phyloP scores from a whole-genome alignment of 2,797 vertebrate species.

The Acipenser ruthenus region DNA sequence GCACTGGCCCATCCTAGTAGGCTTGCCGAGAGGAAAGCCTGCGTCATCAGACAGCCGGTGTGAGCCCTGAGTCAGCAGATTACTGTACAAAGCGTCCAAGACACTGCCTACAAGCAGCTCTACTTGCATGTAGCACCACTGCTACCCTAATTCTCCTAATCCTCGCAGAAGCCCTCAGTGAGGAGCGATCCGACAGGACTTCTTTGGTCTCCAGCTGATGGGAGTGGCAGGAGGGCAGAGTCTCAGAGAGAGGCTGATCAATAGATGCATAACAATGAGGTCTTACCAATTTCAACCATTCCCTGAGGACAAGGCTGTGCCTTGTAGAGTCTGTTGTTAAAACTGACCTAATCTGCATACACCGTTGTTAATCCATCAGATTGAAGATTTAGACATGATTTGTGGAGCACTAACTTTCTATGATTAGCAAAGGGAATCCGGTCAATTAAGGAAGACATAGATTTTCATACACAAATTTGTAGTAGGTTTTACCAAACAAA shows the following conservation, averaged over 20 bases:
- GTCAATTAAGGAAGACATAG: conserved; percentile 22
- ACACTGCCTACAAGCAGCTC: conserved; percentile 44
- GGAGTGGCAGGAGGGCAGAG: conserved; percentile 25
- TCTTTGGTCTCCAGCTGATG: conserved; percentile 29
- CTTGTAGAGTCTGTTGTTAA: too few relatives aligned
- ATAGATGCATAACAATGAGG: conserved; percentile 17
- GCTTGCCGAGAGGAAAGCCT: conserved; percentile 27
- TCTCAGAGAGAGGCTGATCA: conserved; percentile 18
- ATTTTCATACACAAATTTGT: too few relatives aligned
- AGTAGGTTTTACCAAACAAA: too few relatives aligned
- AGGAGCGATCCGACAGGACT: background rate
- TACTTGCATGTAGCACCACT: conserved; percentile 30
- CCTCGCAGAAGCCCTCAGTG: too few relatives aligned
- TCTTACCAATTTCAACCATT: background rate
- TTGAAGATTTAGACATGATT: conserved; percentile 5
- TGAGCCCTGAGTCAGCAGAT: background rate
- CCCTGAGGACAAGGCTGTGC: background rate
- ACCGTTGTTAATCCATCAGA: background rate
- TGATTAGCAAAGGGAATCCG: conserved; percentile 21
- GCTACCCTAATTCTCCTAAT: background rate
- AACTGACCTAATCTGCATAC: conserved; percentile 10
- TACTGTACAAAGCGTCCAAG: background rate
- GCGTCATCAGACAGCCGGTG: conserved; percentile 42
- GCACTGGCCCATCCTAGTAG: conserved; percentile 68
- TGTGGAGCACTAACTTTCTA: background rate